Base-by-base conservation (phyloP, 1,140 invertebrate genomes). In the Drosophila kikkawai region DNA sequence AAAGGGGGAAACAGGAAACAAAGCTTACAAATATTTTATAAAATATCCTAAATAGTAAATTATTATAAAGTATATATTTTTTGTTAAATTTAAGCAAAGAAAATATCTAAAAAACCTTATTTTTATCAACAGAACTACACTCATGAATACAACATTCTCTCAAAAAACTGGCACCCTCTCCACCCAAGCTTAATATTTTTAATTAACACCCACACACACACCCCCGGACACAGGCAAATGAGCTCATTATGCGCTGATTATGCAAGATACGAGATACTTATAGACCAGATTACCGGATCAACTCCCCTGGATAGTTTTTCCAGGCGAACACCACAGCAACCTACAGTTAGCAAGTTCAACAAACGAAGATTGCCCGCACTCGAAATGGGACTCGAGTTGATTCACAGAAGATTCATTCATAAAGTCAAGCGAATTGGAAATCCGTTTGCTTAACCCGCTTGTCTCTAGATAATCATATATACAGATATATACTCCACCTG, bases 381-480 rank as follows among this genome's bases (percentile, higher is more conserved):
- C 29, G 26, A 11, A 61, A 36, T 36, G 32, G 4, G 51, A 37
- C 4, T 36, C 34, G 34, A 55, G 36, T 26, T 1, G 19, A 51
- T 73, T 74, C 67, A 79, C 59, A 69, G 77, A 80, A 81, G 76
- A 90, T 84, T 88, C 84, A 84, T 90, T 87, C 80, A 88, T 87
- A 84, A 87, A 87, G 80, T 56, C 56, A 80, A 87, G 80, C 59
- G 84, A 87, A 88, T 84, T 87, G 85, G 84, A 87, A 84, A 87
- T 87, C 84, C 84, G 84, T 84, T 83, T 87, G 44, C 66, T 77
- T 88, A 87, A 88, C 84, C 84, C 73, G 74, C 74, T 84, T 73
- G 65, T 29, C 50, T 41, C 29, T n/a, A 34, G 11, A 51, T 39
- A 57, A 47, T 42, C n/a, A 39, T 17, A 17, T 29, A 47, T 17